Evolutionary conservation across 2,888 invertebrate species (phyloP), one percentile per base, ranked within the genome.

Genomic region (Cephus pygmeus): DNA sequence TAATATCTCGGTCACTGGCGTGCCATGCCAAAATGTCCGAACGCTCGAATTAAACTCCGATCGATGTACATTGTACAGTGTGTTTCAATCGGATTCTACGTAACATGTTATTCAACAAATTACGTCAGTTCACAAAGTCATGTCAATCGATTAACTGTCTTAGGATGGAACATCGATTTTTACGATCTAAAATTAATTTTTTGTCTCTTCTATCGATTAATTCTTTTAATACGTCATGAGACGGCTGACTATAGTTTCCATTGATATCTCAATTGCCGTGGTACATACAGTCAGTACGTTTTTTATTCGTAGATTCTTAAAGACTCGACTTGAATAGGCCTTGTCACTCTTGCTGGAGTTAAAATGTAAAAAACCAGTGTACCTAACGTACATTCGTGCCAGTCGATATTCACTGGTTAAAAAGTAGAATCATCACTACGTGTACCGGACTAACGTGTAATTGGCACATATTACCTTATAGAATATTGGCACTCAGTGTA

Each of bases 1-100:
- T 71, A 71, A 71, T 34, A 71, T 71, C 33, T 31, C 71, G 71
- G 71, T 71, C 71, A 71, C 33, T 71, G 71, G 71, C 33, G 71
- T 30, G 71, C 33, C 56, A 56, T 56, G 56, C 56, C 56, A 56
- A 56, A 56, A 56, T 56, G 56, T 23, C 56, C 56, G 23, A 23
- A 56, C 40, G 56, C 56, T 56, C 56, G 56, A 56, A 56, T 56
- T 56, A 56, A 56, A 56, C 56, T 23, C 56, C 56, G 15, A 56
- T 56, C 56, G 23, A 56, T 56, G 56, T 33, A 2, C 31, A 31
- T 31, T 31, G 31, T 56, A 56, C 56, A 56, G 23, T 56, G 56
- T 23, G 2, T 56, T 9, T 56, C 56, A 23, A 9, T 23, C 3
- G 15, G 4, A 36, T 4, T 3, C 1, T 15, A 36, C 0, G 12